Conservation (phyloP, 2,888 invertebrate species). For the Galeopsomyia nigrocyanea region DNA sequence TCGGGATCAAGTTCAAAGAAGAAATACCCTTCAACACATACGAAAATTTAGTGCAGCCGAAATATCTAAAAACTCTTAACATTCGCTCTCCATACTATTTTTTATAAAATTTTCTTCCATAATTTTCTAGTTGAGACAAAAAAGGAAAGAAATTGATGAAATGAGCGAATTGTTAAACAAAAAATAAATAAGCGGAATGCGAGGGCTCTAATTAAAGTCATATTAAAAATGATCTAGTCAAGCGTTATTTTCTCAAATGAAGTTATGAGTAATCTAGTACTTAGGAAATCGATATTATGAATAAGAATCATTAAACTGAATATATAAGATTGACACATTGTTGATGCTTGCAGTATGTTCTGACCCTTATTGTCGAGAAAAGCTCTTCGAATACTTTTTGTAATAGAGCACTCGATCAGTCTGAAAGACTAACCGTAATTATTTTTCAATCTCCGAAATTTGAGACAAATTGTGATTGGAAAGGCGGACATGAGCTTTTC, state of each 20-base stretch:
- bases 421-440: no score
- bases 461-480: no score
- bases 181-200: conserved; percentile 20
- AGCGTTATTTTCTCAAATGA: conserved; percentile 57
- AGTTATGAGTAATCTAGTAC: conserved; percentile 41
- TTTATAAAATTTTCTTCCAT: conserved; percentile 42
- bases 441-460: no score
- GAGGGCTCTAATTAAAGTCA: conserved; percentile 39
- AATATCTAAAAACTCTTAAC: conserved; percentile 33
- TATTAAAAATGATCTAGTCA: conserved; percentile 65
- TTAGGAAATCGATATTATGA: conserved; percentile 30
- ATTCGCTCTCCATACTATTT: conserved; percentile 41
- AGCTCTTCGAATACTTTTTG: no score
- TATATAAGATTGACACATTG: no score
- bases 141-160: conserved; percentile 17
- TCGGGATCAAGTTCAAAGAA: conserved; percentile 65
- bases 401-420: no score
- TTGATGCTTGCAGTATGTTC: no score
- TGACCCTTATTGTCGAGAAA: no score
- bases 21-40: conserved; percentile 24
- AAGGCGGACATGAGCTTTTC: no score
- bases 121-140: conserved; percentile 21
- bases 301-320: conserved; percentile 1
- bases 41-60: conserved; percentile 33
- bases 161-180: conserved; percentile 17